Evolutionary conservation across 2,888 invertebrate genomes (phyloP).

Genomic region (Rhagonycha fulva): DNA sequence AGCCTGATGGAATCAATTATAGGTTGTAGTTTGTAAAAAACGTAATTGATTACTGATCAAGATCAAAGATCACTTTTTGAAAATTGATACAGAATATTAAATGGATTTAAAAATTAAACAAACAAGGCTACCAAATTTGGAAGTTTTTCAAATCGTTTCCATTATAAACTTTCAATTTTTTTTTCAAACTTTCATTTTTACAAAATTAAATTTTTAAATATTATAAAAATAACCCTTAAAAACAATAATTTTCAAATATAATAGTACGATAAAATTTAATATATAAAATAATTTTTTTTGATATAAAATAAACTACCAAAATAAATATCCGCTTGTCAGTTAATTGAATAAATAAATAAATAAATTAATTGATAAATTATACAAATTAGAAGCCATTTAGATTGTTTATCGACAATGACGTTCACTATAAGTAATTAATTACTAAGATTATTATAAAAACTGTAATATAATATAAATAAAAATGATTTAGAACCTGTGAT

Average conservation of each 20-base stretch:
- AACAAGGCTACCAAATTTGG: too few relatives aligned
- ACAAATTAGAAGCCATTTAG: background rate
- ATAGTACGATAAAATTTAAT: too few relatives aligned
- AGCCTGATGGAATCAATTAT: slow-evolving; percentile 10
- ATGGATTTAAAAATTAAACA: too few relatives aligned
- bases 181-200: too few relatives aligned
- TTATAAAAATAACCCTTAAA: background rate
- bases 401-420: background rate
- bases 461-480: background rate
- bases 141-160: too few relatives aligned
- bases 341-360: background rate
- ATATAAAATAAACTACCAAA: background rate
- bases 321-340: background rate
- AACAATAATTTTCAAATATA: background rate
- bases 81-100: background rate
- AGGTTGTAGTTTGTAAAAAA: slow-evolving; percentile 1
- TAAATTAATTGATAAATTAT: background rate
- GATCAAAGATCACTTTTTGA: background rate
- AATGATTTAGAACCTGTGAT: background rate
- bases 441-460: background rate
- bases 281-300: background rate
- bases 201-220: too few relatives aligned
- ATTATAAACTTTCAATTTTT: too few relatives aligned
- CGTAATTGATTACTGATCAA: background rate
- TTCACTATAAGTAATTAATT: background rate